phyloP scores from a whole-genome alignment of 1,140 invertebrate genomes.

The Grapholita molesta region DNA sequence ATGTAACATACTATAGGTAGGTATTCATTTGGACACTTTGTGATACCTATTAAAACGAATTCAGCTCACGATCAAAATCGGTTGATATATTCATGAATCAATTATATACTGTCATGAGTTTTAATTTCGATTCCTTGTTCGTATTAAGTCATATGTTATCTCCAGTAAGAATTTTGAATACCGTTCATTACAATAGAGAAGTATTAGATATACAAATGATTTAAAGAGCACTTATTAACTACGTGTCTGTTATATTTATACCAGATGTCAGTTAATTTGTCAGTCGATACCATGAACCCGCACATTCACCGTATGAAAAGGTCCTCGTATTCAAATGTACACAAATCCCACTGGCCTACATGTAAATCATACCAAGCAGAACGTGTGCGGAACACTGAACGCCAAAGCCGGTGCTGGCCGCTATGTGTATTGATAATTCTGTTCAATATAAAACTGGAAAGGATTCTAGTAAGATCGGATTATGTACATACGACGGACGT shows the following conservation, averaged over 20 bases:
- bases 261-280: not conserved
- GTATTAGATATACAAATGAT: no score
- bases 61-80: no score
- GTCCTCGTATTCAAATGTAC: slow-evolving; percentile 14
- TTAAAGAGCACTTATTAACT: no score
- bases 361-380: slow-evolving; percentile 3
- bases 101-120: not conserved
- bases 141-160: no score
- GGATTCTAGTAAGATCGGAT: not conserved
- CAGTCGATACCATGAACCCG: not conserved
- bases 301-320: not conserved
- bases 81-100: not conserved
- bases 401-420: not conserved
- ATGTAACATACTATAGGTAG: no score
- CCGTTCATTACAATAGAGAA: no score
- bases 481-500: not conserved
- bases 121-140: no score
- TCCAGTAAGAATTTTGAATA: no score
- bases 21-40: no score
- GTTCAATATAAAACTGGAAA: not conserved
- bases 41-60: no score
- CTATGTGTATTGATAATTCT: not conserved
- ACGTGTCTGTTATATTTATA: not conserved
- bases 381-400: slow-evolving; percentile 3
- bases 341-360: slow-evolving; percentile 14